Evolutionary conservation across 2,113 vertebrate species (phyloP).

Genomic region (Oreocharis arfaki): DNA sequence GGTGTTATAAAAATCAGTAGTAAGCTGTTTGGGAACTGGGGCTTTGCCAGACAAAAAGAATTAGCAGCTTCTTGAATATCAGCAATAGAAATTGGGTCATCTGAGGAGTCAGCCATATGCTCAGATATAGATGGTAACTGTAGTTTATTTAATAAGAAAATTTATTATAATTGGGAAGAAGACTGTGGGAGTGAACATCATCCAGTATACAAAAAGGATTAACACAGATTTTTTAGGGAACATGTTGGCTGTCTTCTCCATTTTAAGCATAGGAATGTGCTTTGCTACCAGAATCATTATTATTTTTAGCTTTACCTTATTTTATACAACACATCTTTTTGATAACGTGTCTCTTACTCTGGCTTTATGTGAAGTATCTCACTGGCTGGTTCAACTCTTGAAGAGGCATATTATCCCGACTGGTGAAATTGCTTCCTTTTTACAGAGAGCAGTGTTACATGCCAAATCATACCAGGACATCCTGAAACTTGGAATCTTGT

Average conservation of each 20-base stretch:
- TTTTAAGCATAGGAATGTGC: background rate
- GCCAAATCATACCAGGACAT: background rate
- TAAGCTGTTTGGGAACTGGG: slow-evolving; percentile 60
- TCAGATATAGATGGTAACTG: background rate
- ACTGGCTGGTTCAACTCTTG: background rate
- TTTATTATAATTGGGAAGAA: background rate
- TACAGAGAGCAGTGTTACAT: background rate
- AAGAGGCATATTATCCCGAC: background rate
- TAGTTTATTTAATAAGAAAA: background rate
- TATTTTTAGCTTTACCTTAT: background rate
- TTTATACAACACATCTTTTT: background rate
- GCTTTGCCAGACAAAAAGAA: slow-evolving; percentile 61
- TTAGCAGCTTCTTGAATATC: slow-evolving; percentile 67
- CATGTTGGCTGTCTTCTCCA: background rate
- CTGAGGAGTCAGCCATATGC: slow-evolving; percentile 8
- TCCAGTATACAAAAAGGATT: background rate
- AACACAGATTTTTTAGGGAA: background rate
- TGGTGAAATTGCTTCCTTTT: background rate
- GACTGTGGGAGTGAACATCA: background rate
- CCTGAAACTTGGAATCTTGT: slow-evolving; percentile 13
- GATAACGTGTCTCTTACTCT: background rate
- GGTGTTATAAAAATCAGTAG: slow-evolving; percentile 60
- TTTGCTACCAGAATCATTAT: background rate
- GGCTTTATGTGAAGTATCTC: background rate
- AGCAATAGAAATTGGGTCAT: slow-evolving; percentile 40